phyloP scores from a whole-genome alignment of 1,140 invertebrate genomes.

The Drosophila pruinosa region DNA sequence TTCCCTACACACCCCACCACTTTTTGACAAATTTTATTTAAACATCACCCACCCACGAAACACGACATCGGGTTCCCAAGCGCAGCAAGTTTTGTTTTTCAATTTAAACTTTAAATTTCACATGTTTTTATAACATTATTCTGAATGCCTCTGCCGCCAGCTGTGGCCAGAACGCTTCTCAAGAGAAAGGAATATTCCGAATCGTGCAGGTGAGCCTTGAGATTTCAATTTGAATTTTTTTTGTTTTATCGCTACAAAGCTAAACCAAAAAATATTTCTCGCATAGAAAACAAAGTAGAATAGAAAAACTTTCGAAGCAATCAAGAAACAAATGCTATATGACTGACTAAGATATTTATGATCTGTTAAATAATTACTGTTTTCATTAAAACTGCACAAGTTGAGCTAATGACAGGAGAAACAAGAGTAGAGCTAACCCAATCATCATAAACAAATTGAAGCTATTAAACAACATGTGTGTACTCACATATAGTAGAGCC shows the following conservation, averaged over 20 bases:
- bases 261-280: neutral
- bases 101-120: constrained; percentile 77
- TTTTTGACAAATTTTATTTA: constrained; percentile 60
- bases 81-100: constrained; percentile 54
- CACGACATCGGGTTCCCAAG: constrained; percentile 32
- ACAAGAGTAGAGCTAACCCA: constrained; percentile 16
- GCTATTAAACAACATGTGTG: constrained; percentile 25
- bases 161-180: constrained; percentile 34
- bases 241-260: neutral
- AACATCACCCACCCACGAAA: constrained; percentile 28
- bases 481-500: neutral
- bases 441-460: constrained; percentile 58
- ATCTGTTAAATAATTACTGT: constrained; percentile 2
- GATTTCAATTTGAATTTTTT: constrained; percentile 12
- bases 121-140: constrained; percentile 57
- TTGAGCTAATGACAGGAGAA: constrained; percentile 7
- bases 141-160: constrained; percentile 66
- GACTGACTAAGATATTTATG: neutral
- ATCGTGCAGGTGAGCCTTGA: constrained; percentile 20
- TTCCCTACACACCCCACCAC: neutral
- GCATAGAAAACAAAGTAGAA: neutral
- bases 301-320: neutral
- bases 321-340: neutral
- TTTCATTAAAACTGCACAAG: constrained; percentile 22
- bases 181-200: constrained; percentile 25